A percentile compares a stretch with the other conserved stretches of the same genome.
Evolutionary conservation across 1,140 invertebrate species (phyloP).

Genomic region (Aphaenogaster rudis): DNA sequence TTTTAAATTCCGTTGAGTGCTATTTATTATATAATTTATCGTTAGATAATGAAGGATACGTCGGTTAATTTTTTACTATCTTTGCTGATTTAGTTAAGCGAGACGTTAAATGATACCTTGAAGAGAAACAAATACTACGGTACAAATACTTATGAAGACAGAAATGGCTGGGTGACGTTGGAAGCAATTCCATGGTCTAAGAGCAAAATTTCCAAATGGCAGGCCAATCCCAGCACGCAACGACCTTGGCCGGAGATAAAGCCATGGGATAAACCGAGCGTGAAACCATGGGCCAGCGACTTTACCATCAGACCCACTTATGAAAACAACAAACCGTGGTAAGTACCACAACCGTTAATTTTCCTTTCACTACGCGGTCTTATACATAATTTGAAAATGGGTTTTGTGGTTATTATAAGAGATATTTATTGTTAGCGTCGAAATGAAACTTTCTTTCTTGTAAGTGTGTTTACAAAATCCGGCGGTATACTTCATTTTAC

Average conservation of each 20-base stretch:
- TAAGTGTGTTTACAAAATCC: background rate
- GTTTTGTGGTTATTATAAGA: slow-evolving; percentile 24
- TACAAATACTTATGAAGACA: slow-evolving; percentile 89
- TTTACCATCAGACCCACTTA: slow-evolving; percentile 77
- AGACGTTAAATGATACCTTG: slow-evolving; percentile 84
- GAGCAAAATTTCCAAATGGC: slow-evolving; percentile 93
- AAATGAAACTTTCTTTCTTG: slow-evolving; percentile 36
- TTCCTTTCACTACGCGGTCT: slow-evolving; percentile 32
- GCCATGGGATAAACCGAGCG: slow-evolving; percentile 83
- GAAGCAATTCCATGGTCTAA: slow-evolving; percentile 93
- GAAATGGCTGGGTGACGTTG: slow-evolving; percentile 92
- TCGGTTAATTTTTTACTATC: background rate
- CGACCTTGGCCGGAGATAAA: slow-evolving; percentile 84
- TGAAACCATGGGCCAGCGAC: slow-evolving; percentile 83
- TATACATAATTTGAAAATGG: background rate
- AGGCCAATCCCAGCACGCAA: slow-evolving; percentile 88
- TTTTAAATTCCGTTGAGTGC: background rate
- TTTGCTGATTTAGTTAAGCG: slow-evolving; percentile 75
- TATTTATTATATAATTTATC: background rate
- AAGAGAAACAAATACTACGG: slow-evolving; percentile 85
- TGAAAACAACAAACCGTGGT: slow-evolving; percentile 83
- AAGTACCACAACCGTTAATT: slow-evolving; percentile 54
- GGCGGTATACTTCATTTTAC: background rate
- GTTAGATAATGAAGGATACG: background rate
- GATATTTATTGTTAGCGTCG: slow-evolving; percentile 6